Conservation (phyloP, 30 jellyfish, hydroid and myxozoan genomes). For the Cassiopea andromeda region DNA sequence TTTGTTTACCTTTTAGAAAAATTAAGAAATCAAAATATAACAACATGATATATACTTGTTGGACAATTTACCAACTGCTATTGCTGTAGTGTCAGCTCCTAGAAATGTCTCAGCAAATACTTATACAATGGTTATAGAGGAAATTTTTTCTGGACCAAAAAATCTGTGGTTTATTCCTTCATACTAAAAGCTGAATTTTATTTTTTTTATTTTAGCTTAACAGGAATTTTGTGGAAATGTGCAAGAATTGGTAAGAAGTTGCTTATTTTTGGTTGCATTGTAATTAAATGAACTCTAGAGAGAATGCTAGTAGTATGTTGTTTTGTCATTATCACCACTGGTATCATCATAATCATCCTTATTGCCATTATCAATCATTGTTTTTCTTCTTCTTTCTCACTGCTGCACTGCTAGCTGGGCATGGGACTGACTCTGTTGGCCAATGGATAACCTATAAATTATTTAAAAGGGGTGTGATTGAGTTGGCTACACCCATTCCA, state of each 20-base stretch:
- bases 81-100: no score
- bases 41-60: no score
- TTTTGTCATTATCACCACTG: not conserved
- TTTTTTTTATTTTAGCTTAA: slow-evolving; percentile 34
- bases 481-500: no score
- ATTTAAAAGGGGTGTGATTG: no score
- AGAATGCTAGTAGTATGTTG: not conserved
- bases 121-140: not conserved
- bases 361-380: not conserved
- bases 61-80: no score
- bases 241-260: slow-evolving; percentile 80
- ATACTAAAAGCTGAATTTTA: not conserved
- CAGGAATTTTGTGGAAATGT: slow-evolving; percentile 85
- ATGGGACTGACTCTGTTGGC: not conserved
- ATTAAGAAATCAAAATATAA: no score
- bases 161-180: not conserved
- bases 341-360: not conserved
- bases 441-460: not conserved
- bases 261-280: not conserved
- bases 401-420: not conserved
- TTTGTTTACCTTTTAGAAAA: no score
- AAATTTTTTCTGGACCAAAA: not conserved
- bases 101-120: no score
- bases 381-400: not conserved
- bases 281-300: not conserved